phyloP scores from a whole-genome alignment of 2,888 invertebrate species.

The Sussaba pulchella region DNA sequence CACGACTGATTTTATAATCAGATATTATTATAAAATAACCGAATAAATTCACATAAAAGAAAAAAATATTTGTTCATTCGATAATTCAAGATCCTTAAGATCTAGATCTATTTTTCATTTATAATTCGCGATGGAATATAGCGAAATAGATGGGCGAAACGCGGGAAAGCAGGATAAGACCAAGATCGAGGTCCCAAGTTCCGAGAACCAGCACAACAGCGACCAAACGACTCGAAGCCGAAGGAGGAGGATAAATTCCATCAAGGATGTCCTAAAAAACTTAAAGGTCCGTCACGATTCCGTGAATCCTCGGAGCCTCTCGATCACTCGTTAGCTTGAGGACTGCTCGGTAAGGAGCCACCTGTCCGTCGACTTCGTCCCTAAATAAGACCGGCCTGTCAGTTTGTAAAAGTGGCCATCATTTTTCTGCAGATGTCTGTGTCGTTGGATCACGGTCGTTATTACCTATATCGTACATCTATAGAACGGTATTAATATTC shows the following conservation, averaged over 20 bases:
- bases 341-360: conserved; percentile 60
- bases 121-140: conserved; percentile 56
- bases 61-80: conserved; percentile 1
- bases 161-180: conserved; percentile 42
- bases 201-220: conserved; percentile 57
- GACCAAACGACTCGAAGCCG: conserved; percentile 43
- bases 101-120: conserved; percentile 43
- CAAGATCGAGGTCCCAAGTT: conserved; percentile 56
- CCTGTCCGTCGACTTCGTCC: conserved; percentile 55
- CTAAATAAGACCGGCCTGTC: conserved; percentile 54
- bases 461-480: not conserved
- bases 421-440: conserved; percentile 11
- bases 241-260: conserved; percentile 55
- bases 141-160: conserved; percentile 26
- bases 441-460: not conserved
- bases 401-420: conserved; percentile 22
- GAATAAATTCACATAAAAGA: not conserved
- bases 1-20: not conserved
- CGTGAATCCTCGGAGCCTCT: conserved; percentile 66
- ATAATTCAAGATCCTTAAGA: conserved; percentile 4
- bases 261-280: conserved; percentile 66
- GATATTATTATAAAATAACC: not conserved
- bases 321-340: conserved; percentile 60
- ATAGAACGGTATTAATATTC: conserved; percentile 9
- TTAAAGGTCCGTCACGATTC: conserved; percentile 68